A percentile compares a stretch with the other conserved stretches of the same genome.
phyloP scores from a whole-genome alignment of 2,113 vertebrate genomes.

The Apaloderma vittatum region DNA sequence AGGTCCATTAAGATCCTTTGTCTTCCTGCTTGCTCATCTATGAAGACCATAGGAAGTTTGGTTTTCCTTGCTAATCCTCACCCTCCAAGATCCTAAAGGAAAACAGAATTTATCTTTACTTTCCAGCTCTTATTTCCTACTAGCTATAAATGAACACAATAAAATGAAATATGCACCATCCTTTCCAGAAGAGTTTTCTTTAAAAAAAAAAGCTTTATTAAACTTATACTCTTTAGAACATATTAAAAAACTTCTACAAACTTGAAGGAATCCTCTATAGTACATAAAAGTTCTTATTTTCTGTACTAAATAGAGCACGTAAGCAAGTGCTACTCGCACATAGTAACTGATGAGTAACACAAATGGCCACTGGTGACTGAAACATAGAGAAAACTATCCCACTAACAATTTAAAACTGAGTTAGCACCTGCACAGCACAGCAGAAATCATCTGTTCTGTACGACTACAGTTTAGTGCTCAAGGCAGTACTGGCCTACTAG shows the following conservation, averaged over 20 bases:
- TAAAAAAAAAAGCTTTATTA: conserved; percentile 24
- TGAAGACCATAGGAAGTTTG: background rate
- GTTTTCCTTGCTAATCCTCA: background rate
- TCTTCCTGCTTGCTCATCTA: background rate
- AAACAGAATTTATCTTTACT: background rate
- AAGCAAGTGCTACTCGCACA: background rate
- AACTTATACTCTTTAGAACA: background rate
- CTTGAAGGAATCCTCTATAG: background rate
- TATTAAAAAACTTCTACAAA: background rate
- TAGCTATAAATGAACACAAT: background rate
- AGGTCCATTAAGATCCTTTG: background rate
- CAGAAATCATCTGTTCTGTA: background rate
- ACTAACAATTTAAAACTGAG: background rate
- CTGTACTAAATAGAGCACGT: background rate
- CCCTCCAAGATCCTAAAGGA: background rate
- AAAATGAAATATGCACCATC: background rate
- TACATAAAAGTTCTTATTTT: background rate
- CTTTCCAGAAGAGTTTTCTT: background rate
- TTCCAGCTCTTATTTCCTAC: background rate
- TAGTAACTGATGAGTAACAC: background rate
- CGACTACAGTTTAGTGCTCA: background rate
- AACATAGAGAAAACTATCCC: rapidly evolving
- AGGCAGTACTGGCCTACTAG: background rate
- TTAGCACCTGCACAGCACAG: background rate
- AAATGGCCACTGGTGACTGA: background rate